phyloP scores from a whole-genome alignment of 1,140 invertebrate genomes.

The Centruroides vittatus region DNA sequence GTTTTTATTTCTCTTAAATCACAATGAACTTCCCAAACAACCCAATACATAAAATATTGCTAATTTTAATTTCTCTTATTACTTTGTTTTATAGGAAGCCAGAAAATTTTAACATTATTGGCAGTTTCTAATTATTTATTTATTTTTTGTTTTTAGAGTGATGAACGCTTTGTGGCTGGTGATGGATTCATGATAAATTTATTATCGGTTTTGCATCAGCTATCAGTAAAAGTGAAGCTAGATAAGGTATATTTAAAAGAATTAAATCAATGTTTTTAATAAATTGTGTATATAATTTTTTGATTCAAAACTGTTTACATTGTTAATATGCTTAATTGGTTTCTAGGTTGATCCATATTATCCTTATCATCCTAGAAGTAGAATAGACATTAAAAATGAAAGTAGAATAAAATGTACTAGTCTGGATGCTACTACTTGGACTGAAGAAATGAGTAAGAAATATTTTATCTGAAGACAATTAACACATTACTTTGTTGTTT shows the following conservation, averaged over 20 bases:
- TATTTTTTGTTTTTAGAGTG: slow-evolving; percentile 44
- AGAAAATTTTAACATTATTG: no score
- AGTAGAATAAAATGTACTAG: slow-evolving; percentile 67
- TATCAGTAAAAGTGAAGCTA: slow-evolving; percentile 56
- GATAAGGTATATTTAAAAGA: slow-evolving; percentile 30
- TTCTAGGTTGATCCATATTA: slow-evolving; percentile 71
- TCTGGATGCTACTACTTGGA: slow-evolving; percentile 62
- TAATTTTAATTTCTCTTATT: no score
- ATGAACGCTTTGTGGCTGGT: slow-evolving; percentile 65
- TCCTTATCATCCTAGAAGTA: slow-evolving; percentile 63
- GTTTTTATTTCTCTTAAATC: no score
- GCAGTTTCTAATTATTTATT: no score
- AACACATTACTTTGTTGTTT: neutral
- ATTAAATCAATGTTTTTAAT: slow-evolving; percentile 12
- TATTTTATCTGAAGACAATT: neutral
- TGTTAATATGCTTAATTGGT: no score
- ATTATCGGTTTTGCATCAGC: slow-evolving; percentile 70
- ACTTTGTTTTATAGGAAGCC: no score
- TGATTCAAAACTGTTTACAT: no score
- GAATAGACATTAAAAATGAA: slow-evolving; percentile 64
- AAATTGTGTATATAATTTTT: no score
- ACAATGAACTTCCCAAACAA: no score
- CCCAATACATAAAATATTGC: no score
- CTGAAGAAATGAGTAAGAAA: slow-evolving; percentile 45
- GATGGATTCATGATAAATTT: slow-evolving; percentile 94